Conservation (phyloP, 2,113 vertebrate genomes). For the Ptychochromis oligacanthus region DNA sequence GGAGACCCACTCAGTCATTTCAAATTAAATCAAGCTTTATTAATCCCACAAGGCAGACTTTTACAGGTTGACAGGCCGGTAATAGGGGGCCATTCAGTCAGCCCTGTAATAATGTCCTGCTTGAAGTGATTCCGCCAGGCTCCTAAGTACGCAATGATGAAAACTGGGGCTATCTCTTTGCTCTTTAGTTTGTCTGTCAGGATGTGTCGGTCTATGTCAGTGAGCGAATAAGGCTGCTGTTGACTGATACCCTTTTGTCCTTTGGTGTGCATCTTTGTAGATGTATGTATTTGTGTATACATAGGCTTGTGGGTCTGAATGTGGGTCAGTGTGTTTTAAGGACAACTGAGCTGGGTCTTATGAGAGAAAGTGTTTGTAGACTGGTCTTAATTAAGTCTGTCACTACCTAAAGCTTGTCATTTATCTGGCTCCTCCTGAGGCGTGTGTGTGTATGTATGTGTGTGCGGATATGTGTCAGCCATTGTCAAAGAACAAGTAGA, state of each 20-base stretch:
- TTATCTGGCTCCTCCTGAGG: conserved; percentile 16
- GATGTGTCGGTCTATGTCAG: not conserved
- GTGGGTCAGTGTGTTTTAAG: conserved; percentile 30
- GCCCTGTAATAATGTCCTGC: conserved; percentile 42
- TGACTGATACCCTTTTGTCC: conserved; percentile 21
- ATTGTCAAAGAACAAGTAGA: conserved; percentile 47
- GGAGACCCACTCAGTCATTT: conserved; percentile 56
- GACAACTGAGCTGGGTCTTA: conserved; percentile 14
- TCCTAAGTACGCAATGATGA: conserved; percentile 47
- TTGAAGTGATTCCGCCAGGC: conserved; percentile 23
- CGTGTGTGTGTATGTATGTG: not conserved
- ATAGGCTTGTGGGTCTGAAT: conserved; percentile 14
- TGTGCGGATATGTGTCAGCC: not conserved
- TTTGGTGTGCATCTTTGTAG: not conserved
- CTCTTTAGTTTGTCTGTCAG: conserved; percentile 1
- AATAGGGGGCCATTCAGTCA: conserved; percentile 53
- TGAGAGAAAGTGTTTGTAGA: conserved; percentile 31
- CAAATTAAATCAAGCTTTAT: conserved; percentile 72
- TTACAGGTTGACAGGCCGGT: conserved; percentile 54
- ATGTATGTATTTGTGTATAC: not conserved
- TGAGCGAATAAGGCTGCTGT: not conserved
- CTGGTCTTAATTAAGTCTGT: conserved; percentile 27
- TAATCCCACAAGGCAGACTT: conserved; percentile 57
- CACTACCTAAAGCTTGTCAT: conserved; percentile 28
- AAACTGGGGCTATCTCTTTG: conserved; percentile 11